Evolutionary conservation across 2,888 invertebrate genomes (phyloP).

Genomic region (Cosmopolites sordidus): DNA sequence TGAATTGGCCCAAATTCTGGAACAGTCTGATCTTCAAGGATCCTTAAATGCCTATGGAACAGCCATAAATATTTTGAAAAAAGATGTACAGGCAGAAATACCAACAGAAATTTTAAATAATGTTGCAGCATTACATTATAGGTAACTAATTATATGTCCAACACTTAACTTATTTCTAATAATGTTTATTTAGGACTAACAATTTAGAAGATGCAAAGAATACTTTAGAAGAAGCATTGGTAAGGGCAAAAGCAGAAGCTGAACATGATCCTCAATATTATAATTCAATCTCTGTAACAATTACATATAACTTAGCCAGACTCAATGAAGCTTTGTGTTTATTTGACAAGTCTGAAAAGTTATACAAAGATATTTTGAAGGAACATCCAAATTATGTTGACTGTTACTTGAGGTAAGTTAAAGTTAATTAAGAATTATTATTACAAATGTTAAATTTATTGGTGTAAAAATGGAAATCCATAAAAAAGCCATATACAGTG

Average conservation of each 20-base stretch:
- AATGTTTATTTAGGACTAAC: conserved; percentile 58
- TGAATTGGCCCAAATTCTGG: conserved; percentile 95
- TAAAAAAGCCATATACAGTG: too few species aligned
- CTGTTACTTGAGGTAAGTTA: conserved; percentile 82
- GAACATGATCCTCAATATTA: conserved; percentile 90
- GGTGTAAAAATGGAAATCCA: too few species aligned
- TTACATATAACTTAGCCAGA: conserved; percentile 92
- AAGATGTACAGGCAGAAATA: conserved; percentile 89
- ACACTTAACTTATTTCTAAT: background rate
- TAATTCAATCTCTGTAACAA: conserved; percentile 92
- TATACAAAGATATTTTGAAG: conserved; percentile 94
- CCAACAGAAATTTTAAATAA: conserved; percentile 98
- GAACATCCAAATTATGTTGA: conserved; percentile 98
- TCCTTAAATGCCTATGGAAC: conserved; percentile 90
- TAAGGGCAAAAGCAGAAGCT: conserved; percentile 76
- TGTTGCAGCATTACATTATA: conserved; percentile 88
- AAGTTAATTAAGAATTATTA: background rate
- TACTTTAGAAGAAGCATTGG: conserved; percentile 80
- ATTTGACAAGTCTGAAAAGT: conserved; percentile 90
- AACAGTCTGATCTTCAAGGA: conserved; percentile 86
- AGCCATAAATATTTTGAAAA: conserved; percentile 86
- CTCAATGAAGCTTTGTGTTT: conserved; percentile 89
- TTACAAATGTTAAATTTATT: background rate
- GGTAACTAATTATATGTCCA: conserved; percentile 41
- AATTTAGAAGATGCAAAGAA: conserved; percentile 81